These are phyloP conservation scores for Dermatophagoides farinae DNA, from an alignment of 1,140 invertebrate species.

Conservation along the genomic window DNA sequence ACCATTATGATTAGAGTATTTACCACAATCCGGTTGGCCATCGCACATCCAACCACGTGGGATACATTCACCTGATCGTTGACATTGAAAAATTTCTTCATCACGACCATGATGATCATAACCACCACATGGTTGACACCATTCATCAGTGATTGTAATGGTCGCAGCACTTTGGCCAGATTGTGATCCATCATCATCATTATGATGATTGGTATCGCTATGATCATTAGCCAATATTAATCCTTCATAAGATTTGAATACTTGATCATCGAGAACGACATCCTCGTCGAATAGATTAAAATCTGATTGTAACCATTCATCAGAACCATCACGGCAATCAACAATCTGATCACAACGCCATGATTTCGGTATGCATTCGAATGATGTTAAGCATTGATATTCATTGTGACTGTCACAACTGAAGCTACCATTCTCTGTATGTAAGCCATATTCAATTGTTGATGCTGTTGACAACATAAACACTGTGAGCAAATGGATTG, in stretches of 20 bases:
- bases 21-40: slow-evolving; percentile 49
- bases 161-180: too few species aligned
- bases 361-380: slow-evolving; percentile 12
- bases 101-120: too few species aligned
- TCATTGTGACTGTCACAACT: not conserved
- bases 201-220: too few species aligned
- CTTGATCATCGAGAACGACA: not conserved
- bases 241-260: too few species aligned
- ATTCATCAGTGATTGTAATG: too few species aligned
- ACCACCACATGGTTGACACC: not conserved
- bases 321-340: slow-evolving; percentile 16
- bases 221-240: too few species aligned
- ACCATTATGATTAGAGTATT: slow-evolving; percentile 27
- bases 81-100: slow-evolving; percentile 45
- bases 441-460: not conserved
- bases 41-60: slow-evolving; percentile 55
- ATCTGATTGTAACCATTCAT: slow-evolving; percentile 12
- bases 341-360: slow-evolving; percentile 13
- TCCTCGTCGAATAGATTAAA: not conserved
- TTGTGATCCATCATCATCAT: too few species aligned
- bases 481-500: not conserved
- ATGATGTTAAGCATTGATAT: not conserved
- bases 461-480: not conserved
- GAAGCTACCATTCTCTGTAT: not conserved
- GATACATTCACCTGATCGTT: slow-evolving; percentile 38